Evolutionary conservation across 2,797 vertebrate genomes (phyloP).

Genomic region (Carduelis carduelis): DNA sequence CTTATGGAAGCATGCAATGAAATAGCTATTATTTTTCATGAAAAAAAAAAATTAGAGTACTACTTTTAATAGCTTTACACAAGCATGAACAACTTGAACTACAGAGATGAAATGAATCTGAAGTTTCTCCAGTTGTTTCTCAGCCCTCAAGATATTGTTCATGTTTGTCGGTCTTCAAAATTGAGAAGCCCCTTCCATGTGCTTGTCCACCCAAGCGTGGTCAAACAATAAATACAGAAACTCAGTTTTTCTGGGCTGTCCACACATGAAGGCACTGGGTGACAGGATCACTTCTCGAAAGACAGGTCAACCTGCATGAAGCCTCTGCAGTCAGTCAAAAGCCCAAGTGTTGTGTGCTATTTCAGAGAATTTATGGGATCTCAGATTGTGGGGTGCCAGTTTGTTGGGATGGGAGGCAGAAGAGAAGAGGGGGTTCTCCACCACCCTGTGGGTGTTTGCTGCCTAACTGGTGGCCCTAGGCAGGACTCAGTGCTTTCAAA

Average conservation of each 20-base stretch:
- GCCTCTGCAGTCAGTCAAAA: neutral
- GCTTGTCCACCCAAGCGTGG: neutral
- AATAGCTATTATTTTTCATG: constrained; percentile 21
- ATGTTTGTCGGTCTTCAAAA: neutral
- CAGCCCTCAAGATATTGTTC: neutral
- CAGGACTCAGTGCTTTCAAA: neutral
- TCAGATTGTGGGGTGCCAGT: neutral
- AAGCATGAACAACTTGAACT: neutral
- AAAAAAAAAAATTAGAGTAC: neutral
- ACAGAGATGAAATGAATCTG: neutral
- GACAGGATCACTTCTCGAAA: neutral
- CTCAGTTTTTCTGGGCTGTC: neutral
- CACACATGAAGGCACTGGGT: neutral
- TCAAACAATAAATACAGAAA: neutral
- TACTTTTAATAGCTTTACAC: neutral
- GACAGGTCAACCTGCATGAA: fast-evolving
- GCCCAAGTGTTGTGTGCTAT: neutral
- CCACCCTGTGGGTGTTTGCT: neutral
- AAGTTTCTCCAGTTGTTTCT: neutral
- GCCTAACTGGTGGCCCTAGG: neutral
- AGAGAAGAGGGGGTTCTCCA: neutral
- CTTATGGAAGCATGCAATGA: neutral
- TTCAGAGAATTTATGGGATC: neutral
- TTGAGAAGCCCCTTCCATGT: neutral
- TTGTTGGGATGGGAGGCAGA: neutral